Percentiles rank a stretch among this genome's conserved stretches.
Conservation (phyloP, 2,797 vertebrate species). For the Typhlichthys eigenmanni region DNA sequence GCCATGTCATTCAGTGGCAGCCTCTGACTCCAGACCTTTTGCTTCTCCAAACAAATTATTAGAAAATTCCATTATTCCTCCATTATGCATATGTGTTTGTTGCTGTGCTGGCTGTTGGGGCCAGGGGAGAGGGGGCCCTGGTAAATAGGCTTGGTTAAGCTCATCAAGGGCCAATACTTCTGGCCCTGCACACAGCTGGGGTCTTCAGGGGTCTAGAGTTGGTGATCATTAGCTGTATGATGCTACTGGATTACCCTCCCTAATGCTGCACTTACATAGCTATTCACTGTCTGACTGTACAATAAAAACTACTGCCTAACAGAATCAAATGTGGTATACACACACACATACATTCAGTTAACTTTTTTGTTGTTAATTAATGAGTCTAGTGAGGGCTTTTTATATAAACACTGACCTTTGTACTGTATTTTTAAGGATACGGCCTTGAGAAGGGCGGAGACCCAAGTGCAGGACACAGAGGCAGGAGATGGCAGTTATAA, state of each 20-base stretch:
- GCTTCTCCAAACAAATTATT: constrained; percentile 79
- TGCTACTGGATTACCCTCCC: constrained; percentile 63
- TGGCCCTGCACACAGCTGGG: constrained; percentile 76
- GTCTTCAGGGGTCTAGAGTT: constrained; percentile 72
- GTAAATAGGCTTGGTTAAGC: constrained; percentile 75
- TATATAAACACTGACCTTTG: constrained; percentile 65
- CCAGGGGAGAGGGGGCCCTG: constrained; percentile 49
- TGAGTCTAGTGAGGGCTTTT: constrained; percentile 60
- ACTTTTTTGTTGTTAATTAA: constrained; percentile 62
- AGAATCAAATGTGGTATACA: constrained; percentile 12
- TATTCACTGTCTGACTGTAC: constrained; percentile 29
- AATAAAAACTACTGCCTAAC: constrained; percentile 26
- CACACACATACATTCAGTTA: constrained; percentile 11
- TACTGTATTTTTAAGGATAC: constrained; percentile 45
- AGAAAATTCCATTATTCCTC: constrained; percentile 81
- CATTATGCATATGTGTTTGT: constrained; percentile 82
- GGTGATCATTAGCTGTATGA: constrained; percentile 76
- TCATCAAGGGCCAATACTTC: constrained; percentile 78
- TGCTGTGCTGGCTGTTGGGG: constrained; percentile 54
- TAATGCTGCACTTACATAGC: constrained; percentile 41
- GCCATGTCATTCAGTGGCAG: constrained; percentile 74
- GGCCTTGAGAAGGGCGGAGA: no score
- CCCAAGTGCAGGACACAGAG: no score
- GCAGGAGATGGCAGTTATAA: no score
- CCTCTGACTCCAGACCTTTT: constrained; percentile 54